These are phyloP conservation scores for Rousettus leschenaultii DNA, from an alignment of 2,113 vertebrate species.

Conservation along the genomic window DNA sequence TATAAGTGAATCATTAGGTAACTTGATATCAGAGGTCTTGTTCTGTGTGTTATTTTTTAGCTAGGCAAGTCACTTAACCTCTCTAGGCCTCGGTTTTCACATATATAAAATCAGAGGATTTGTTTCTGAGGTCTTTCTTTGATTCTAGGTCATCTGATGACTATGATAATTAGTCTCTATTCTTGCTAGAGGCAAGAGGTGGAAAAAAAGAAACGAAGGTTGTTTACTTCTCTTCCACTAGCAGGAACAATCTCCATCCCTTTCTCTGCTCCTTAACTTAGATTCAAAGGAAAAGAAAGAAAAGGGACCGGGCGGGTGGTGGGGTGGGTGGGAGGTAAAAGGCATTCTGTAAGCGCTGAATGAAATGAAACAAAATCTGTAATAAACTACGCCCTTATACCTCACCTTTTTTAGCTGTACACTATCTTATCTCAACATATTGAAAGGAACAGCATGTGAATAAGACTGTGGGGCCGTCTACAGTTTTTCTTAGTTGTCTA, in stretches of 20 bases:
- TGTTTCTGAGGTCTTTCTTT: background rate
- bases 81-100: background rate
- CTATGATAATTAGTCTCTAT: background rate
- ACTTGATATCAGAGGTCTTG: background rate
- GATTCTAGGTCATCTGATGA: background rate
- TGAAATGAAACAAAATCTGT: background rate
- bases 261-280: background rate
- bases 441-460: conserved; percentile 56
- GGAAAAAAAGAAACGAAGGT: background rate
- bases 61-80: background rate
- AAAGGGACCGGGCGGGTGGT: background rate
- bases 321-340: background rate
- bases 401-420: background rate
- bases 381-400: background rate
- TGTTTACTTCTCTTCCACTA: background rate
- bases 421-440: background rate
- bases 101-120: background rate
- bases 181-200: background rate
- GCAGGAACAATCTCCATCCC: background rate
- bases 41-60: background rate
- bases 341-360: background rate
- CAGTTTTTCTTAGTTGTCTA: conserved; percentile 71
- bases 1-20: background rate
- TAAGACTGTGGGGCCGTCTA: conserved; percentile 78
- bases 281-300: background rate